Conservation (phyloP, 2,888 invertebrate genomes). For the Xestia c-nigrum region DNA sequence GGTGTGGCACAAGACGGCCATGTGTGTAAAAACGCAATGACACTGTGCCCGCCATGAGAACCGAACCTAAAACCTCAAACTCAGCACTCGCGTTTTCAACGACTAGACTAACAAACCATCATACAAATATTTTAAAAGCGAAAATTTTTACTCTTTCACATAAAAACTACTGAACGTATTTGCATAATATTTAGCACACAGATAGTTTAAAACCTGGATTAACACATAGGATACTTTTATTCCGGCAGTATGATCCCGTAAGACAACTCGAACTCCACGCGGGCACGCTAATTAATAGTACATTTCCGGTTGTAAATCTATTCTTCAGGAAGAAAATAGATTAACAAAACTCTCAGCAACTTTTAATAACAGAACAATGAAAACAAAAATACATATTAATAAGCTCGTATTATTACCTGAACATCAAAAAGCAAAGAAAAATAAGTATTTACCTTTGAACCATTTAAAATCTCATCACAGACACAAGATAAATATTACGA, state of each 20-base stretch:
- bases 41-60: background rate
- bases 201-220: too few relatives aligned
- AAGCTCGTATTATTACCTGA: background rate
- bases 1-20: too few relatives aligned
- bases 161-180: too few relatives aligned
- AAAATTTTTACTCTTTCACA: too few relatives aligned
- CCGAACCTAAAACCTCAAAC: background rate
- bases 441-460: slow-evolving; percentile 11
- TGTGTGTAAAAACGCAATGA: too few relatives aligned
- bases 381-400: background rate
- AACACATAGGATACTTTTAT: too few relatives aligned
- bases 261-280: too few relatives aligned
- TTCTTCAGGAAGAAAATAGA: background rate
- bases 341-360: too few relatives aligned
- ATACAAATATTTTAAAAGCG: too few relatives aligned
- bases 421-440: slow-evolving; percentile 10
- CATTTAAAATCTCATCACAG: slow-evolving; percentile 33
- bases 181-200: too few relatives aligned
- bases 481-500: slow-evolving; percentile 21
- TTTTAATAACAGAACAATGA: background rate
- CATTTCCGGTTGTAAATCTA: background rate
- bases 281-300: background rate
- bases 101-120: background rate
- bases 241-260: too few relatives aligned
- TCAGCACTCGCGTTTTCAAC: background rate